Evolutionary conservation across 2,888 invertebrate genomes (phyloP), one percentile per base, ranked within the genome.

Genomic region (Cecidostiba fungosa): DNA sequence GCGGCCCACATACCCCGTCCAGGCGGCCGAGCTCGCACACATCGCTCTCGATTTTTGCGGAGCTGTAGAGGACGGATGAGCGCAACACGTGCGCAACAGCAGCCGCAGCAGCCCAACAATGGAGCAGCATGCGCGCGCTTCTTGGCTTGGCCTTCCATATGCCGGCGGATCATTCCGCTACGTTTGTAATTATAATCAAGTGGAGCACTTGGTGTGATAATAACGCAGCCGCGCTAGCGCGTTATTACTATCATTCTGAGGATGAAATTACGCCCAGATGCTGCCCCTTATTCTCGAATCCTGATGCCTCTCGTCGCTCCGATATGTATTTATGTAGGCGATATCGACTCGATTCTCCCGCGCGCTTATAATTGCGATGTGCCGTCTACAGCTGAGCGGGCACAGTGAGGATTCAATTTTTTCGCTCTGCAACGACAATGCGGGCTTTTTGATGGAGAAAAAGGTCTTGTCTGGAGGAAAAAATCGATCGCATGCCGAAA

Each of bases 191-290:
- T 84, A 80, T 80, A 73, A 43, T 43, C 43, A 83, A 85, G 73
- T 73, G 66, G 77, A 72, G 87, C 83, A 80, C 66, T 72, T n/a
- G 80, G 85, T 79, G 77, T 69, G 83, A 83, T 87, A 87, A 87
- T 82, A 84, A 84, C 62, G 76, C 78, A 86, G 79, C 74, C 69
- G 29, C 73, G 29, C 73, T 47, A 26, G 29, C 8, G 50, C 36
- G 54, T 87, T 84, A 86, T 87, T 85, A 84, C 87, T 78, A 81
- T 85, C 74, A 84, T 86, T 86, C 70, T 50, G 80, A 39, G 72
- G 62, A 66, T 83, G 73, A 69, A 86, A 84, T 85, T 85, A 77
- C 81, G 86, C 47, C 59, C 80, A 43, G 54, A 73, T 84, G 86
- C 79, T n/a, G 54, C 6, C 54, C 62, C 16, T 69, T 32, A 2